Conservation (phyloP, 2,888 invertebrate species). For the Drosophila diplacantha region DNA sequence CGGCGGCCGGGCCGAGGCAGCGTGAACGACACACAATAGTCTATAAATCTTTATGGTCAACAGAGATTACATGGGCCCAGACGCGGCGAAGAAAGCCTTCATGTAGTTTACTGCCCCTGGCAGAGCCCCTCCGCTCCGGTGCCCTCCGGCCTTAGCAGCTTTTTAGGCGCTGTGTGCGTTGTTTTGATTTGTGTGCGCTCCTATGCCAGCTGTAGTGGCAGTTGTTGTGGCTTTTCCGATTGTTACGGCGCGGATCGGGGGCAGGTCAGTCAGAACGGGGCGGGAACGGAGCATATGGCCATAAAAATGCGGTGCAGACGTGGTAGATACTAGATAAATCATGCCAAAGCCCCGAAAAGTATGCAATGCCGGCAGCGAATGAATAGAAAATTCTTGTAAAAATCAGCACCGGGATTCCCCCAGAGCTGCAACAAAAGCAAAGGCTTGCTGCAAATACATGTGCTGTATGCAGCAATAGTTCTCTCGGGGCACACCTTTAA, state of each 20-base stretch:
- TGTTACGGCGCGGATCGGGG: conserved; percentile 21
- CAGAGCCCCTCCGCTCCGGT: conserved; percentile 14
- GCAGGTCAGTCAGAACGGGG: conserved; percentile 1
- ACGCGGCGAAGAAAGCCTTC: conserved; percentile 46
- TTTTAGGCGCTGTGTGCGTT: conserved; percentile 66
- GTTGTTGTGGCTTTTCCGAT: conserved; percentile 44
- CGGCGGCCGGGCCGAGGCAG: conserved; percentile 14
- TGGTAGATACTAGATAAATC: conserved; percentile 61
- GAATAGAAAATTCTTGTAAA: conserved; percentile 35
- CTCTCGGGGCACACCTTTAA: conserved; percentile 29
- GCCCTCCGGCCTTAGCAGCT: conserved; percentile 52
- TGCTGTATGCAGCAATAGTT: not conserved
- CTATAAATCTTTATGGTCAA: conserved; percentile 73
- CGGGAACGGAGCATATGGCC: conserved; percentile 56
- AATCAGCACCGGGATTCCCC: conserved; percentile 21
- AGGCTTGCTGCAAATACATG: not conserved
- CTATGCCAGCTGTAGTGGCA: conserved; percentile 28
- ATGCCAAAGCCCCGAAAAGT: conserved; percentile 42
- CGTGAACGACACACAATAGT: conserved; percentile 69
- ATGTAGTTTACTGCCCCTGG: conserved; percentile 64
- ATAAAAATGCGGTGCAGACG: conserved; percentile 66
- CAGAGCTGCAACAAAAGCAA: not conserved
- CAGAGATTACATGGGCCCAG: conserved; percentile 69
- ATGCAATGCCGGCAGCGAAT: conserved; percentile 27
- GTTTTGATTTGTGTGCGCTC: conserved; percentile 66